phyloP scores from a whole-genome alignment of 2,888 invertebrate genomes.

The Altica lythri region DNA sequence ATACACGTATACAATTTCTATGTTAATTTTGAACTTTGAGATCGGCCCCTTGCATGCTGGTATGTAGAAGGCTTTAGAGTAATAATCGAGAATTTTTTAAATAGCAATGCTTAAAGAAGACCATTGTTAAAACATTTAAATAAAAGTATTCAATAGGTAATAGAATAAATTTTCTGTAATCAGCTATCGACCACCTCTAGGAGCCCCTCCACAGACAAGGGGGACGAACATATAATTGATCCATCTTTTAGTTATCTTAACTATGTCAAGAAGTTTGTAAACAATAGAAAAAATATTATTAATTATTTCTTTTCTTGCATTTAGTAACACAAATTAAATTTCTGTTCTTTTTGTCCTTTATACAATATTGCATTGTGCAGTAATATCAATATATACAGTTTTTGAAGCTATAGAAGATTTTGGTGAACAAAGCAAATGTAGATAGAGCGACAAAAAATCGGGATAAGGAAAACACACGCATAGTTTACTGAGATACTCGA shows the following conservation, averaged over 20 bases:
- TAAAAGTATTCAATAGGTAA: constrained; percentile 15
- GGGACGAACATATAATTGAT: constrained; percentile 4
- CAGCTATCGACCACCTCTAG: constrained; percentile 14
- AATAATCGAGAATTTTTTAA: constrained; percentile 10
- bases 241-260: not conserved
- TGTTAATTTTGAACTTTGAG: constrained; percentile 8
- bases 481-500: no score
- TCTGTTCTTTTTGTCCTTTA: no score
- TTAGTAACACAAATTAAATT: no score
- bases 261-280: no score
- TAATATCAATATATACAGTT: no score
- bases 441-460: no score
- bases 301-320: no score
- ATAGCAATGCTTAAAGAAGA: not conserved
- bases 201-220: constrained; percentile 13
- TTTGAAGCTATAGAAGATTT: no score
- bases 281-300: no score
- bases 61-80: constrained; percentile 9
- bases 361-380: no score
- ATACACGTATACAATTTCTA: not conserved
- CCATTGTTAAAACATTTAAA: constrained; percentile 11
- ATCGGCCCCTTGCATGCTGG: constrained; percentile 3
- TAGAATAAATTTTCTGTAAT: constrained; percentile 17
- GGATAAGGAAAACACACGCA: no score
- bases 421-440: no score